Evolutionary conservation across 2,113 vertebrate species (phyloP).

Genomic region (Planiliza haematocheilus): DNA sequence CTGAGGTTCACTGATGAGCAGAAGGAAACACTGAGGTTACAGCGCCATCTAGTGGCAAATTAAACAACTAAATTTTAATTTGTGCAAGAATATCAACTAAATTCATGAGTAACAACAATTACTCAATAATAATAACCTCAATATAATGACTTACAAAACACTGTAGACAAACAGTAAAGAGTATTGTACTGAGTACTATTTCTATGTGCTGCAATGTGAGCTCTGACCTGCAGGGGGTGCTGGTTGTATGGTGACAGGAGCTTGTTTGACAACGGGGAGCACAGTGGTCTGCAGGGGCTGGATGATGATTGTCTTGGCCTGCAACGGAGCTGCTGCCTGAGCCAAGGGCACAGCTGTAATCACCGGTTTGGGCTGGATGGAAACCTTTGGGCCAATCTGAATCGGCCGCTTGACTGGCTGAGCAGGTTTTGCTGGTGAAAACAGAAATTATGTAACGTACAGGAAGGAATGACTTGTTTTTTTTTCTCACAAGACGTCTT

Average conservation of each 20-base stretch:
- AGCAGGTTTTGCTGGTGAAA: constrained; percentile 78
- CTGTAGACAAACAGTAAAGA: background rate
- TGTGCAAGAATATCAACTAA: background rate
- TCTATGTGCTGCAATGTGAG: constrained; percentile 27
- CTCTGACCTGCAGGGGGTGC: constrained; percentile 87
- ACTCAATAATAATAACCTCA: background rate
- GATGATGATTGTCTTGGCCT: constrained; percentile 93
- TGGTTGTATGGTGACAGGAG: constrained; percentile 88
- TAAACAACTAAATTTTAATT: background rate
- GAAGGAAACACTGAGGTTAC: constrained; percentile 33
- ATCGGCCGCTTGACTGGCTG: constrained; percentile 83
- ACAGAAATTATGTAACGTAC: background rate
- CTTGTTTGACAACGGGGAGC: constrained; percentile 86
- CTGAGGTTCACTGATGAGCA: background rate
- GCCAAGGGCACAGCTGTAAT: constrained; percentile 88
- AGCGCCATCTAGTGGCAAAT: constrained; percentile 72
- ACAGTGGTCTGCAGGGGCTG: constrained; percentile 88
- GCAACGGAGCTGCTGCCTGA: constrained; percentile 80
- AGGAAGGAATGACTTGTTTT: background rate
- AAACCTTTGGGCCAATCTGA: constrained; percentile 85
- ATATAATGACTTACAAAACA: background rate
- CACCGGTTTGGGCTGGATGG: constrained; percentile 90
- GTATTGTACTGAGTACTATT: background rate
- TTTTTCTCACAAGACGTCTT: too few species aligned
- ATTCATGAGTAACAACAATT: background rate